phyloP scores from a whole-genome alignment of 2,113 vertebrate species.

The Myiagra hebetior region DNA sequence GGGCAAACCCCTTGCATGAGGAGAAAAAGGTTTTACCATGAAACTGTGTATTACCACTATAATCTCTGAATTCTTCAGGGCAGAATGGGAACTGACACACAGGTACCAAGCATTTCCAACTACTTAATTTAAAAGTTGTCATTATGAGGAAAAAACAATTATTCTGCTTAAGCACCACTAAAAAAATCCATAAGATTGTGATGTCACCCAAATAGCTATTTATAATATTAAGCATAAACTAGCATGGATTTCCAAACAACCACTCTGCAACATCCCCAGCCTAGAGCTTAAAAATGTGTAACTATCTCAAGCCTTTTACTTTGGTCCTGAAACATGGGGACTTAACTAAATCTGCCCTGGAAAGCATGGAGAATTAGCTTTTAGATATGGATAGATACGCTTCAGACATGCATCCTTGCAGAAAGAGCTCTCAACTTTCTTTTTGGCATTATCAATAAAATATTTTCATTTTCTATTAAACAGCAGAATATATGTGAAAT shows the following conservation, averaged over 20 bases:
- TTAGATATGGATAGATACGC: not conserved
- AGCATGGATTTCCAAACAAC: not conserved
- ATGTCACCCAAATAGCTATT: not conserved
- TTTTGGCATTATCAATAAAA: not conserved
- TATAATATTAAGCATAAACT: not conserved
- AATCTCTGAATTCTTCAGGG: not conserved
- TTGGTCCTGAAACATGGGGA: not conserved
- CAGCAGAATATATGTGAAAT: not conserved
- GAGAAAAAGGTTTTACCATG: not conserved
- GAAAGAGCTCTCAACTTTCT: not conserved
- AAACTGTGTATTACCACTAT: not conserved
- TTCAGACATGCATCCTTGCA: not conserved
- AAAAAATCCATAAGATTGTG: not conserved
- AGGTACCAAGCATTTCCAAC: not conserved
- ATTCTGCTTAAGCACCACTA: not conserved
- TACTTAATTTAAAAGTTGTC: not conserved
- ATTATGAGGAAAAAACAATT: not conserved
- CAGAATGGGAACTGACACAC: not conserved
- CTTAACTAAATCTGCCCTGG: not conserved
- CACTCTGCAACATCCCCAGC: not conserved
- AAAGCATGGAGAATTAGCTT: conserved; percentile 11
- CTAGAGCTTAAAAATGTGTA: not conserved
- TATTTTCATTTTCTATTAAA: not conserved
- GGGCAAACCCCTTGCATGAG: not conserved
- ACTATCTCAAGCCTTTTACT: not conserved